Evolutionary conservation across 2,888 invertebrate species (phyloP), one percentile per base, ranked within the genome.

Genomic region (Tetragonisca angustula): DNA sequence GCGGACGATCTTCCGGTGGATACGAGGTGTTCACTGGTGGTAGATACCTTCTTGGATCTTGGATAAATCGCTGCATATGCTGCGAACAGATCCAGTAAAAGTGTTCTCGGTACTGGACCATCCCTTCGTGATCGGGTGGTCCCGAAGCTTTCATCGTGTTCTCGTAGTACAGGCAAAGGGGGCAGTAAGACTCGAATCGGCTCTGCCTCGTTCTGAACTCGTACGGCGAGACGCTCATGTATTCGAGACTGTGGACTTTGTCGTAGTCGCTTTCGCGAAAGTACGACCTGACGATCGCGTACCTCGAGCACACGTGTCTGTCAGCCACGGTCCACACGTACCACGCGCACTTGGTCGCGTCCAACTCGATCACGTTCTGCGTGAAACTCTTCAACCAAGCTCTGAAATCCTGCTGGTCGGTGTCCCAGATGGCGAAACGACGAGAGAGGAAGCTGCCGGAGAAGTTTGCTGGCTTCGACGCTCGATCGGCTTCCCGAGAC

Each of bases 11-110:
- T 17, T 88, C 94, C 0, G 96, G 96, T 52, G 96, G 92, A 0
- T 83, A 54, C 83, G 85, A 83, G 0, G 84, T 86, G 62, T 93
- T 93, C 68, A 91, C 90, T 0, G 95, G 94, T 0, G 94, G 93
- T 27, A 96, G 92, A 91, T 94, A 95, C 24, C 80, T 82, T 11
- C 94, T 90, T 0, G 96, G 96, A 85, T 94, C 83, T 50, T 93
- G 90, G 32, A 95, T 85, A 83, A 96, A 96, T 56, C 92, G 88
- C 54, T 95, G 90, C 21, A 95, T 92, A 88, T 97, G 97, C 36
- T 95, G 92, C 0, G 92, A 74, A 88, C 97, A 97, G 68, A 96
- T 90, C 96, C 96, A 97, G 90, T 96, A 97, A 92, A 95, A 96
- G 71, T 93, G 90, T 52, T 95, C 93, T 83, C 94, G 93, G 90